Evolutionary conservation across 2,113 vertebrate genomes (phyloP), one percentile per base, ranked within the genome.

Genomic region (Vireo altiloquus): DNA sequence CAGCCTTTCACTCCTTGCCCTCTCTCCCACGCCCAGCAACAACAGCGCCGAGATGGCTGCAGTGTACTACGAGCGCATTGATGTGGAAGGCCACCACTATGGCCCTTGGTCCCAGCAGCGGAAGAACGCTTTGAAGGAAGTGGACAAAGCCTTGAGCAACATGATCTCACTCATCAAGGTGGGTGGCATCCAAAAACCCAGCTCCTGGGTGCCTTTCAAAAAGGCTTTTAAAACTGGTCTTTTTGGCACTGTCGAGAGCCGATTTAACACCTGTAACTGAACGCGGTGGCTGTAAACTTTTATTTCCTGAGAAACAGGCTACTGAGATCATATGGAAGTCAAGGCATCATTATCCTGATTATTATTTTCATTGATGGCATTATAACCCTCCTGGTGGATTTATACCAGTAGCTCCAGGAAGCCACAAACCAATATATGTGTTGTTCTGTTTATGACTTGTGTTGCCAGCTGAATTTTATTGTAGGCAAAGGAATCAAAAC

Each of bases 21-120:
- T 81, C 49, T 79, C n/a, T 74, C 30, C 52, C 53, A 39, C 39
- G 50, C 46, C 24, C 89, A 99, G 98, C 82, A 98, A 96, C 0
- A 97, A 97, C 68, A 93, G 97, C 0, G 98, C 98, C 0, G 98
- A 98, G 80, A 98, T 99, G 98, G 99, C 98, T 0, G 99, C 98
- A 0, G 97, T 99, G 42, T 99, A 99, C 96, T 98, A 99, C 2
- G 99, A 99, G 96, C 98, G 98, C 50, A 98, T 99, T 0, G 99
- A 99, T 1, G 98, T 99, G 74, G 98, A 99, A 96, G 99, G 99
- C 4, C 99, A 99, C 93, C 99, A 99, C 93, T 97, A 98, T 0
- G 99, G 99, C 14, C 99, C 99, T 21, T 97, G 78, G 0, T 99
- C 99, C 7, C 89, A 87, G 14, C 97, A 99, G 97, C 95, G 98